Evolutionary conservation across 2,113 vertebrate genomes (phyloP).

Genomic region (Pomatorhinus ruficollis): DNA sequence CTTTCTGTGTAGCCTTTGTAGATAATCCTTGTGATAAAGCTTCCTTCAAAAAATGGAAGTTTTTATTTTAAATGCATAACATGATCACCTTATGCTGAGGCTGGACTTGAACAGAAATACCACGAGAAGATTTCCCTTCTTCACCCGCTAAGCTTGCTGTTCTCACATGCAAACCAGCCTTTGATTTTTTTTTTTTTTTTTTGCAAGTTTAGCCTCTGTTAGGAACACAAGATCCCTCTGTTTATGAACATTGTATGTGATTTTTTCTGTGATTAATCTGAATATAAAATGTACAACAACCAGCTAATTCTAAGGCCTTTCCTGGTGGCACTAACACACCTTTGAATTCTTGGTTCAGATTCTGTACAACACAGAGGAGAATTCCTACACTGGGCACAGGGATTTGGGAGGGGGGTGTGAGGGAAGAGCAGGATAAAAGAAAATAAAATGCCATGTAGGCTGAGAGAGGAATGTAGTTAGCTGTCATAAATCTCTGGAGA

Average conservation of each 20-base stretch:
- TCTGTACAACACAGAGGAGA: neutral
- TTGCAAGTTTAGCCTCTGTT: neutral
- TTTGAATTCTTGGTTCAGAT: conserved; percentile 29
- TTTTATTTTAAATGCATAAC: conserved; percentile 14
- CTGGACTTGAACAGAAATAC: conserved; percentile 19
- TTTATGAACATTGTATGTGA: neutral
- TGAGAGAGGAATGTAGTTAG: neutral
- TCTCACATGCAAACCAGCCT: neutral
- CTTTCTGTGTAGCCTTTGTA: conserved; percentile 25
- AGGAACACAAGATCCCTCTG: neutral
- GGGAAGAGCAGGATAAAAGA: conserved; percentile 7
- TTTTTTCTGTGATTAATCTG: conserved; percentile 38
- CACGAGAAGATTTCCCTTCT: conserved; percentile 32
- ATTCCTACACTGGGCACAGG: neutral
- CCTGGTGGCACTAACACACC: neutral
- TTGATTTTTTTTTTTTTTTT: neutral
- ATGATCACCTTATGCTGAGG: neutral
- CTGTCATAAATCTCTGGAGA: conserved; percentile 25
- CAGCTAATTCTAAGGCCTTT: conserved; percentile 1
- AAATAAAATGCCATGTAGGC: neutral
- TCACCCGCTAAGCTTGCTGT: neutral
- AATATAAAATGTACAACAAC: neutral
- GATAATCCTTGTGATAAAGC: conserved; percentile 48
- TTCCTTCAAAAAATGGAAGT: conserved; percentile 8
- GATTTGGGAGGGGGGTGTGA: neutral